Percentiles rank a stretch among this genome's conserved stretches.
Evolutionary conservation across 2,113 vertebrate species (phyloP).

Genomic region (Amazona guildingii): DNA sequence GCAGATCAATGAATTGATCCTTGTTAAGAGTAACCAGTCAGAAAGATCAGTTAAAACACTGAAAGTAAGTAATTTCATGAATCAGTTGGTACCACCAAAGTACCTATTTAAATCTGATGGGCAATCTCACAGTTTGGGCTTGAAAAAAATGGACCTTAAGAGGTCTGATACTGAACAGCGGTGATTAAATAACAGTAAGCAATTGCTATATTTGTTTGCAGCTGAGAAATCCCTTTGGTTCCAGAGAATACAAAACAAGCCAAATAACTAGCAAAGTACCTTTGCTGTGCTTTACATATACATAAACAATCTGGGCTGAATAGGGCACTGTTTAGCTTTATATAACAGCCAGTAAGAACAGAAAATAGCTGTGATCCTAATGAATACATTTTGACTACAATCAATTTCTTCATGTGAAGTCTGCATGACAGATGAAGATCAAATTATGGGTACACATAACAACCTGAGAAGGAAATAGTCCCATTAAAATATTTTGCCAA

Average conservation of each 20-base stretch:
- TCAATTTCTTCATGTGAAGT: neutral
- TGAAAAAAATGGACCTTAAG: neutral
- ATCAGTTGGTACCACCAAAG: neutral
- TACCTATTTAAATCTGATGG: neutral
- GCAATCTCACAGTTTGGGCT: neutral
- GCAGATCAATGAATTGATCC: neutral
- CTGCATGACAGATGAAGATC: neutral
- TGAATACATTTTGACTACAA: neutral
- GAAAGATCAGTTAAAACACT: neutral
- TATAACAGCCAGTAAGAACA: neutral
- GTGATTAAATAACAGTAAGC: neutral
- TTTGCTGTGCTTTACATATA: neutral
- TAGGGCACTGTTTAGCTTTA: neutral
- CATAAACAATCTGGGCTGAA: neutral
- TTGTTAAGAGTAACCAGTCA: neutral
- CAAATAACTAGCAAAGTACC: neutral
- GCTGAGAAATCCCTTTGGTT: neutral
- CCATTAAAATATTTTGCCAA: conserved; percentile 27
- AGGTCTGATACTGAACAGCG: neutral
- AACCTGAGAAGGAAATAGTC: neutral
- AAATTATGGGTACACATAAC: neutral
- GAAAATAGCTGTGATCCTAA: neutral
- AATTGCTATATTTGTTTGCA: neutral
- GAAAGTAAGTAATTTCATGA: neutral
- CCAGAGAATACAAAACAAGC: neutral